Evolutionary conservation across 2,888 invertebrate species (phyloP).

Genomic region (Hyposoter dolosus): DNA sequence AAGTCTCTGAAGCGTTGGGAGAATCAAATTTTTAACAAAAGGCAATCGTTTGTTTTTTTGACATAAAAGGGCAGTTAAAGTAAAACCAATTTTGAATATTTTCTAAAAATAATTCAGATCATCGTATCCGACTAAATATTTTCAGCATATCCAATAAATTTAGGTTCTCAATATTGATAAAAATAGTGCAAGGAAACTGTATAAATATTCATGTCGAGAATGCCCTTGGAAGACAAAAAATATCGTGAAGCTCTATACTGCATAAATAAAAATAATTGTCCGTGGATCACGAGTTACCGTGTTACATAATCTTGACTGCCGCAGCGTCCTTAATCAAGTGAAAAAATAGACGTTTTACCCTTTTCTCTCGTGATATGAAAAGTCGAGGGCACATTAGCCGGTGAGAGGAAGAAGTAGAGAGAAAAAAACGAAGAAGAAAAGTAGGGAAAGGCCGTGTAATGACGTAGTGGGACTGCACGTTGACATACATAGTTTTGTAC

Average conservation of each 20-base stretch:
- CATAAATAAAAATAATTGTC: not conserved
- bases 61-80: too few relatives aligned
- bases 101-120: too few relatives aligned
- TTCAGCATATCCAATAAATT: too few relatives aligned
- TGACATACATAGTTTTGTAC: slow-evolving; percentile 65
- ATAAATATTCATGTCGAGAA: not conserved
- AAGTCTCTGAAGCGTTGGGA: too few relatives aligned
- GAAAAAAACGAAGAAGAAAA: slow-evolving; percentile 22
- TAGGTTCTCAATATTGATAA: not conserved
- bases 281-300: not conserved
- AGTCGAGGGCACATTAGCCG: slow-evolving; percentile 14
- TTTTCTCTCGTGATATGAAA: slow-evolving; percentile 2
- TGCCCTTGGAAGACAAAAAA: not conserved
- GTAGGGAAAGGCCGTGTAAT: slow-evolving; percentile 59
- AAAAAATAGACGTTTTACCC: slow-evolving; percentile 21
- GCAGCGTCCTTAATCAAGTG: slow-evolving; percentile 8
- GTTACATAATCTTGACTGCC: not conserved
- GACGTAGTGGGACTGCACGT: slow-evolving; percentile 60
- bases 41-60: too few relatives aligned
- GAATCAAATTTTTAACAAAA: too few relatives aligned
- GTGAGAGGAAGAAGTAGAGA: not conserved
- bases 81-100: too few relatives aligned
- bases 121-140: too few relatives aligned
- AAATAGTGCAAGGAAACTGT: not conserved
- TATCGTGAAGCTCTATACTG: not conserved